These are phyloP conservation scores for Parus major DNA, from an alignment of 2,113 vertebrate species.

Conservation along the genomic window DNA sequence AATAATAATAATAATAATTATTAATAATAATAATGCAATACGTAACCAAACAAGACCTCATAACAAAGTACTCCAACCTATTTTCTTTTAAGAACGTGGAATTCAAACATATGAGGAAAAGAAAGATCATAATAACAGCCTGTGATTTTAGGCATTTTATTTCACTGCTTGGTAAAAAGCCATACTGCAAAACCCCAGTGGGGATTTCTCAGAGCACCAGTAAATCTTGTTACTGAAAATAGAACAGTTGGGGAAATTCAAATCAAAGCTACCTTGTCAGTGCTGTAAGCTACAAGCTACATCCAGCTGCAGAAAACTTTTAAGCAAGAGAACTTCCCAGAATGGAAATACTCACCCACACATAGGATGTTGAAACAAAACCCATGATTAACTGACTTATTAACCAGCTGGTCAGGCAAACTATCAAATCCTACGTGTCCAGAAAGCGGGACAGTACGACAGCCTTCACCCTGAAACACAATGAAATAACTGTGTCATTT, in stretches of 20 bases:
- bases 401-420: constrained; percentile 99
- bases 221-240: constrained; percentile 32
- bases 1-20: background rate
- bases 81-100: constrained; percentile 6
- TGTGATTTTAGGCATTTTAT: background rate
- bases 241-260: background rate
- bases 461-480: constrained; percentile 87
- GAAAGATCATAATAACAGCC: background rate
- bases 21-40: background rate
- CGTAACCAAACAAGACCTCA: background rate
- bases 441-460: constrained; percentile 88
- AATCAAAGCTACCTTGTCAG: constrained; percentile 58
- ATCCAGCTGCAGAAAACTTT: constrained; percentile 62
- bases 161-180: background rate
- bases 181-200: background rate
- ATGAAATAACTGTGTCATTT: background rate
- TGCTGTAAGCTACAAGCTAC: constrained; percentile 55
- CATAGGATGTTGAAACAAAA: constrained; percentile 99
- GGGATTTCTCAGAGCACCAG: constrained; percentile 18
- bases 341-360: constrained; percentile 92
- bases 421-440: constrained; percentile 99
- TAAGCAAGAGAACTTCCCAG: constrained; percentile 65
- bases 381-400: constrained; percentile 96
- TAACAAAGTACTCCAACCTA: background rate
- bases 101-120: background rate